phyloP scores from a whole-genome alignment of 2,113 vertebrate species.

The Passer domesticus region DNA sequence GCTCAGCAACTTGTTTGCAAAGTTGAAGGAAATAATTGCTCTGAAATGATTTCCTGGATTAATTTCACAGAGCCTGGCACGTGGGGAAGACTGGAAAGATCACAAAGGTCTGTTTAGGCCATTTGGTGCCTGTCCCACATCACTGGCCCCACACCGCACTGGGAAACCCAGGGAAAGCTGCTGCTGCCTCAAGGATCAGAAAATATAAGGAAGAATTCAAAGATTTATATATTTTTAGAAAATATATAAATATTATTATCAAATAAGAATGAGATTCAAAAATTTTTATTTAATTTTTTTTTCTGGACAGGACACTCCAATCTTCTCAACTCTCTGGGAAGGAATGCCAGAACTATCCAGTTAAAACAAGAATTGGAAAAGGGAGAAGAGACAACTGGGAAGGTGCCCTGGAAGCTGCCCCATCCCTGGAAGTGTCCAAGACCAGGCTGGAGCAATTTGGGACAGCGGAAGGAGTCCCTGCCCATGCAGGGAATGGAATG shows the following conservation, averaged over 20 bases:
- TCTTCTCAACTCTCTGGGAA: background rate
- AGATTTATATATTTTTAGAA: background rate
- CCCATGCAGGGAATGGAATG: background rate
- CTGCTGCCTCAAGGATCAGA: fast-evolving
- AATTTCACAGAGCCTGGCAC: background rate
- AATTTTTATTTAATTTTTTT: too few relatives aligned
- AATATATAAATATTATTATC: background rate
- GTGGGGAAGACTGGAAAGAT: background rate
- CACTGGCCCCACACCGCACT: background rate
- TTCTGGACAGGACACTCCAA: background rate
- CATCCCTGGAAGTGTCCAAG: background rate
- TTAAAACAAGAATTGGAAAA: background rate
- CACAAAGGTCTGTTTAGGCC: background rate
- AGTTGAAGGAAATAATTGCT: slow-evolving; percentile 25
- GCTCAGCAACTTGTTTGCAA: background rate
- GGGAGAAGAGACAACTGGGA: background rate
- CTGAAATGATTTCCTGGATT: slow-evolving; percentile 45
- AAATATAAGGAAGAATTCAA: background rate
- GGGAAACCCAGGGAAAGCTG: background rate
- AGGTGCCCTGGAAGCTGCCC: background rate
- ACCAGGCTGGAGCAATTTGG: background rate
- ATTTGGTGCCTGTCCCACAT: background rate
- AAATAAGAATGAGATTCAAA: background rate
- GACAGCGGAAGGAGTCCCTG: background rate
- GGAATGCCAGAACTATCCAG: background rate